These are phyloP conservation scores for Rhagoletis pomonella DNA, from an alignment of 1,140 invertebrate genomes.

Conservation along the genomic window DNA sequence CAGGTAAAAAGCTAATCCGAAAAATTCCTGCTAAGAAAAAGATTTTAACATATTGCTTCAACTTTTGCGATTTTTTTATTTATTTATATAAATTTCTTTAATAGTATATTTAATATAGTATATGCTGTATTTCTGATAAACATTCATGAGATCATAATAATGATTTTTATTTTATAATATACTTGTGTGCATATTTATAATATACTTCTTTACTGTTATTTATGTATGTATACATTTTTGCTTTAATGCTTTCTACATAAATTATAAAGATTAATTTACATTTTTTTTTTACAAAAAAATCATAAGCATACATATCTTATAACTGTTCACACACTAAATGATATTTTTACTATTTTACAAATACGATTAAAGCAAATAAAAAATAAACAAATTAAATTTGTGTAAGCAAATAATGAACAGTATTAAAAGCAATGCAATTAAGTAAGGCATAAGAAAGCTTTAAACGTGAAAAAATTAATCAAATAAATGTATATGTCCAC, in stretches of 20 bases:
- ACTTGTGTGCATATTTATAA: slow-evolving; percentile 52
- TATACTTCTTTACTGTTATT: slow-evolving; percentile 36
- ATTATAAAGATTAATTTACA: slow-evolving; percentile 38
- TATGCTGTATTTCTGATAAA: slow-evolving; percentile 57
- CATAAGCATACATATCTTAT: slow-evolving; percentile 11
- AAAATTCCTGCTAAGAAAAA: too few species aligned
- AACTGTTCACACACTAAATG: slow-evolving; percentile 18
- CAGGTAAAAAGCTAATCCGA: too few species aligned
- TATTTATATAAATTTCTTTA: slow-evolving; percentile 55
- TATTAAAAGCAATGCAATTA: slow-evolving; percentile 36
- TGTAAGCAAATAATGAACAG: slow-evolving; percentile 13
- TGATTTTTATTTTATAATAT: slow-evolving; percentile 56
- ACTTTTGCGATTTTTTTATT: slow-evolving; percentile 32
- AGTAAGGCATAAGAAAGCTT: not conserved
- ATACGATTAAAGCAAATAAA: slow-evolving; percentile 46
- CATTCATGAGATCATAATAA: slow-evolving; percentile 61
- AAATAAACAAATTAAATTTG: slow-evolving; percentile 49
- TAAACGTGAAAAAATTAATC: slow-evolving; percentile 14
- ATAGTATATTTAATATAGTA: slow-evolving; percentile 54
- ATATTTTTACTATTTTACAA: slow-evolving; percentile 25
- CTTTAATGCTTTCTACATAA: not conserved
- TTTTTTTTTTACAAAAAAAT: slow-evolving; percentile 39
- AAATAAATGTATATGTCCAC: too few species aligned
- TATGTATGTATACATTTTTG: slow-evolving; percentile 42
- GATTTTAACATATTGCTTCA: slow-evolving; percentile 8